phyloP scores from a whole-genome alignment of 2,113 vertebrate genomes.

The Vulpes ferrilata region DNA sequence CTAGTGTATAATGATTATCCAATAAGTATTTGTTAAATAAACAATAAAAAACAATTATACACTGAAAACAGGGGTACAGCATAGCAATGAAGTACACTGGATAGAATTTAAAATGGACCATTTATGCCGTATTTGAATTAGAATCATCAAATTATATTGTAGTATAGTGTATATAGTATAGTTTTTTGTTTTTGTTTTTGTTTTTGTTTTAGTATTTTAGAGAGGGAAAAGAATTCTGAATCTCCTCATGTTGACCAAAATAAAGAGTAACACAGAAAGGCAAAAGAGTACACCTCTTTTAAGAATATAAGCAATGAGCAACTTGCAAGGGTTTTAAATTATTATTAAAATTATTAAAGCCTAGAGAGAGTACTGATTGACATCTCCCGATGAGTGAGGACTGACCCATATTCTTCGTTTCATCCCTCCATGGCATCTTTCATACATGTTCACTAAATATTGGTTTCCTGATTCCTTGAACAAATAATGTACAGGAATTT shows the following conservation, averaged over 20 bases:
- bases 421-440: not conserved
- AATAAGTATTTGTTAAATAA: not conserved
- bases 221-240: conserved; percentile 4
- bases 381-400: not conserved
- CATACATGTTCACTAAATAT: not conserved
- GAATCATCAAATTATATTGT: not conserved
- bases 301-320: not conserved
- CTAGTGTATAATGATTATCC: not conserved
- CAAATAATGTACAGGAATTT: not conserved
- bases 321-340: not conserved
- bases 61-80: not conserved
- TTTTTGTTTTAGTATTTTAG: not conserved
- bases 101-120: not conserved
- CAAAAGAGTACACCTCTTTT: not conserved
- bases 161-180: not conserved
- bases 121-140: not conserved
- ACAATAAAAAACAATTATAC: not conserved
- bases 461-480: not conserved
- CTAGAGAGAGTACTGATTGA: not conserved
- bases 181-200: too few species aligned
- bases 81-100: not conserved
- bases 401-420: not conserved
- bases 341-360: not conserved
- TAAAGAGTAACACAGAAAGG: not conserved
- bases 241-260: not conserved